Percentiles rank a stretch among this genome's conserved stretches.
Evolutionary conservation across 92 coral and sea anemone genomes (phyloP).

Genomic region (Phymanthus crucifer): DNA sequence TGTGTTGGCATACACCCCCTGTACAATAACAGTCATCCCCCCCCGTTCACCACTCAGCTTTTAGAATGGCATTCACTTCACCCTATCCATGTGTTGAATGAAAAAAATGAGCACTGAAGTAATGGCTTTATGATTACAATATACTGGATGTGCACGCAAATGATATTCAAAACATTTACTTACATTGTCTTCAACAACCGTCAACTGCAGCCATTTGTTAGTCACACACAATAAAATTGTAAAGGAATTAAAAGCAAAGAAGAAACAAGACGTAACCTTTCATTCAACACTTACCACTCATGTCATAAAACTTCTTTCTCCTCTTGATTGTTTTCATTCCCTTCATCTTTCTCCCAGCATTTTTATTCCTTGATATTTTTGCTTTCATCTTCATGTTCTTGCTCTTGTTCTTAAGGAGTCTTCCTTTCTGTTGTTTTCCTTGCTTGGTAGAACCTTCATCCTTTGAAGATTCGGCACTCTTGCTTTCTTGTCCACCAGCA

Average conservation of each 20-base stretch:
- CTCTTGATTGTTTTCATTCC: conserved; percentile 6
- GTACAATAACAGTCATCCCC: no score
- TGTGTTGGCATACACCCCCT: no score
- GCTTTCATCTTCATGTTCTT: conserved; percentile 20
- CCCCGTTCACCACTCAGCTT: no score
- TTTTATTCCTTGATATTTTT: not conserved
- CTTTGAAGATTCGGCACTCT: not conserved
- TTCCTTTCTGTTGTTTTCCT: not conserved
- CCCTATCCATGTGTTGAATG: no score
- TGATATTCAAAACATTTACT: not conserved
- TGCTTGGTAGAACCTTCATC: not conserved
- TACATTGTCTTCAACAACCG: not conserved
- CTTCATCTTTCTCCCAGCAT: not conserved
- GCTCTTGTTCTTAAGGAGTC: conserved; percentile 2
- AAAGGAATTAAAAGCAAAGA: not conserved
- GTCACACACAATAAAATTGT: not conserved
- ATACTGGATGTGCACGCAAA: not conserved
- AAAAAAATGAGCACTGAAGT: no score
- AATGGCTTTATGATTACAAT: not conserved
- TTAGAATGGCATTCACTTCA: no score
- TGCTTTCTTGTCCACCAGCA: not conserved
- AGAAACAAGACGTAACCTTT: not conserved
- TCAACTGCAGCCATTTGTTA: not conserved
- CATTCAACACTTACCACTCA: not conserved
- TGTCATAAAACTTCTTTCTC: conserved; percentile 6